Base-by-base conservation (phyloP, 2,888 invertebrate genomes). In the Metalampra italica region DNA sequence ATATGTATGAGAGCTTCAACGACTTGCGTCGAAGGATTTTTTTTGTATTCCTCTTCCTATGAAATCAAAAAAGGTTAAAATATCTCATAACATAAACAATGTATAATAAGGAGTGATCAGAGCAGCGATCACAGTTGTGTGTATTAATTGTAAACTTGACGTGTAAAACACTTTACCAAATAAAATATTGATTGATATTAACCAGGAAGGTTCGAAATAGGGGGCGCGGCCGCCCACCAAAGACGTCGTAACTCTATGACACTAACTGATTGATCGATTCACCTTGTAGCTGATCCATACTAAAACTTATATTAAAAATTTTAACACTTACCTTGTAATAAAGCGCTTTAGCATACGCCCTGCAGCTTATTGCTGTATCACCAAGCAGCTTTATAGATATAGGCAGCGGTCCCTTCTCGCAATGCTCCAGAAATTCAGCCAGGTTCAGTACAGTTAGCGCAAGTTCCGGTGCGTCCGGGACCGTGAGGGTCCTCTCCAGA, bases 351-450 rank as follows among this genome's bases (percentile, higher is more conserved):
- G 92, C 92, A 62, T 92, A 93, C 79, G 92, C 92, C 57, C 97
- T 92, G 74, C 98, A 98, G 49, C 94, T 94, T 92, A 99, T 97
- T 0, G 99, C 99, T 45, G 96, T 92, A 60, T 97, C 95, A 0
- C 98, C 98, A 0, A 99, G 87, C 45, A 98, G 84, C 62, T 94
- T 94, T 0, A 95, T 93, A 47, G 97, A 95, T 56, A 99, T 92
- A 0, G 99, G 98, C 54, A 99, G 84, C 0, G 97, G 95, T 32
- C 98, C 98, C 79, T 96, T 96, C 72, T 99, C 99, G 68, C 99
- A 99, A 76, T 99, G 99, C 70, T 99, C 99, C 96, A 99, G 97
- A 70, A 99, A 99, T 78, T 99, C 99, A 0, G 98, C 98, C 55
- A 99, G 88, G 86, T 99, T 99, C 11, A 99, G 90, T 52, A 99